These are phyloP conservation scores for Leptinotarsa haldemani DNA, from an alignment of 2,888 invertebrate species.

Conservation along the genomic window DNA sequence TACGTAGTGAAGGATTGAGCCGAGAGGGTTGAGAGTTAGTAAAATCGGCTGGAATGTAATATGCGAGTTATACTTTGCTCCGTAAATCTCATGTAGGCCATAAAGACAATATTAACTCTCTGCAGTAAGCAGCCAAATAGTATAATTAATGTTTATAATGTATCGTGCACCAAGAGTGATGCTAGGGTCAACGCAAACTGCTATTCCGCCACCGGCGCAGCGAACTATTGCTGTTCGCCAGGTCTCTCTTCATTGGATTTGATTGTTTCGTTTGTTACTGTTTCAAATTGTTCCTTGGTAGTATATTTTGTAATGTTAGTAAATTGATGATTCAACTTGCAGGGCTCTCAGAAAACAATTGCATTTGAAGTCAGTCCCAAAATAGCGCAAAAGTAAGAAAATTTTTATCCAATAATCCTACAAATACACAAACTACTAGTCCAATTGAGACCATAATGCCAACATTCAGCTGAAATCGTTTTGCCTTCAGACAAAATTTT, in stretches of 20 bases:
- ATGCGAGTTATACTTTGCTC: slow-evolving; percentile 61
- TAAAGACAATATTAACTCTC: slow-evolving; percentile 65
- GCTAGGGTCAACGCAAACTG: slow-evolving; percentile 30
- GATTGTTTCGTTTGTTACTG: neutral
- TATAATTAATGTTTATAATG: slow-evolving; percentile 47
- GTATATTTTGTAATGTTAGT: neutral
- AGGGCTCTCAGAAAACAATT: neutral
- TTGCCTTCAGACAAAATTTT: too few relatives aligned
- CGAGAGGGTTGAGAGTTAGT: slow-evolving; percentile 30
- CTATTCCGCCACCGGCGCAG: slow-evolving; percentile 20
- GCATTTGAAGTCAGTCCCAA: neutral
- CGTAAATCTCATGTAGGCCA: slow-evolving; percentile 63
- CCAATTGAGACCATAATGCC: too few relatives aligned
- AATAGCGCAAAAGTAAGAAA: too few relatives aligned
- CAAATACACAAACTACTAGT: too few relatives aligned
- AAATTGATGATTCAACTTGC: neutral
- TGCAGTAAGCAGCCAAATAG: slow-evolving; percentile 44
- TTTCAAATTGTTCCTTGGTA: neutral
- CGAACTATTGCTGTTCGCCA: slow-evolving; percentile 20
- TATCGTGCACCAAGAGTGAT: slow-evolving; percentile 34
- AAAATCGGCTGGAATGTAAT: slow-evolving; percentile 61
- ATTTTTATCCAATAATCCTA: too few relatives aligned
- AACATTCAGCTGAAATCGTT: too few relatives aligned
- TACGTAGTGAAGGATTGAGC: slow-evolving; percentile 23
- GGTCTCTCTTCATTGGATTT: neutral